Base-by-base conservation (phyloP, 1,140 invertebrate species). In the Caenorhabditis inopinata region DNA sequence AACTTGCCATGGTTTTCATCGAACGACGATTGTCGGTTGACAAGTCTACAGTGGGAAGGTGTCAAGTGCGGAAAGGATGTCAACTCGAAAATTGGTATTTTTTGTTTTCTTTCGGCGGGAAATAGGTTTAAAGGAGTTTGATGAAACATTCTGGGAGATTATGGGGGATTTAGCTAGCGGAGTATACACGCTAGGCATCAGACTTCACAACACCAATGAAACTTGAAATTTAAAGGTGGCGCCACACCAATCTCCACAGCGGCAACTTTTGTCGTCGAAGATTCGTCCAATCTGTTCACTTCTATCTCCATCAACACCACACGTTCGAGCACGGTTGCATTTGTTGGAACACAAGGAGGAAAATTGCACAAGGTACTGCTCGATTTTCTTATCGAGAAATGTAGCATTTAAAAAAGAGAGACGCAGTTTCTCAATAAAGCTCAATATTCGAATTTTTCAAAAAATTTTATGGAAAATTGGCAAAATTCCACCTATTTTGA, bases 1-100 rank as follows among this genome's bases (percentile, higher is more conserved):
- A 87, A 87, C 42, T 77, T 87, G 1, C 87, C 87, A 3, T 88
- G 87, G 87, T 87, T 87, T 51, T 87, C 87, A 27, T 87, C 85
- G 11, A 80, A 82, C 29, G 84, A 85, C 25, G 82, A 83, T 74
- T 87, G 86, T 51, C 76, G 68, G 3, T 49, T 53, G n/a, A 87
- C 86, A 5, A 58, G 78, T 12, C 86, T 87, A 48, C 82, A 83
- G 14, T 85, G 79, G 74, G 47, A 84, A 7, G 58, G 83, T 32
- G 74, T 84, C 46, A 42, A 68, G 78, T 84, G 83, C 62, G 83
- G 83, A 75, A 83, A 80, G 45, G 86, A 87, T 78, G 86, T 87
- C 27, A 87, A 87, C 79, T 76, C 78, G 46, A 83, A 85, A 51
- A 87, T 80, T 45, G 79, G 68, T 82, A 45, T 21, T 45, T 9